A percentile compares a stretch with the other conserved stretches of the same genome.
phyloP scores from a whole-genome alignment of 2,113 vertebrate species.

The Ochotona princeps region DNA sequence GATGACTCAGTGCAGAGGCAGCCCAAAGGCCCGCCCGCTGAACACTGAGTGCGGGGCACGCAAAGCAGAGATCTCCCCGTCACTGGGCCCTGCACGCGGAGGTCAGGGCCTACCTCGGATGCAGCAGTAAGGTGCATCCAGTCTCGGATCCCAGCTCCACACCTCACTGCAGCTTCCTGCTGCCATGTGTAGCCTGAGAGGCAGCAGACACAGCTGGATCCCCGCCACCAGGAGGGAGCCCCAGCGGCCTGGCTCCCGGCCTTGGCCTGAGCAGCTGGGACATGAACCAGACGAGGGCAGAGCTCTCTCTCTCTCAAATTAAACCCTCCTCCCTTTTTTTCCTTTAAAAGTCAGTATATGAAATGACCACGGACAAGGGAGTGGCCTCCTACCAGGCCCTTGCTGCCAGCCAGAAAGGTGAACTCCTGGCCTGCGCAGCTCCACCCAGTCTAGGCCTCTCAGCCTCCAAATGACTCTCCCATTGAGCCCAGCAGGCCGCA shows the following conservation, averaged over 20 bases:
- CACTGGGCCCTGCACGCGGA: not conserved
- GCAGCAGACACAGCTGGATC: too few species aligned
- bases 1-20: not conserved
- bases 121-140: too few species aligned
- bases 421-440: not conserved
- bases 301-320: too few species aligned
- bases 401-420: not conserved
- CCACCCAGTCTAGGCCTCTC: not conserved
- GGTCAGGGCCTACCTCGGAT: not conserved
- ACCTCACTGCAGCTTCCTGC: too few species aligned
- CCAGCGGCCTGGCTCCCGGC: too few species aligned
- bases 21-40: not conserved
- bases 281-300: too few species aligned
- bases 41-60: not conserved
- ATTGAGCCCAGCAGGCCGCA: not conserved
- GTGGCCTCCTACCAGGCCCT: not conserved
- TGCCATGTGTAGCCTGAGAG: too few species aligned
- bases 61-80: not conserved
- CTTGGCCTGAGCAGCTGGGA: too few species aligned
- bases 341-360: not conserved
- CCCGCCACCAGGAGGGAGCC: too few species aligned
- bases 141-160: too few species aligned
- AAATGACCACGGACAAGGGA: not conserved
- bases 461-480: rapidly evolving
- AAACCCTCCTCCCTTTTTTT: too few species aligned